Evolutionary conservation across 1,140 invertebrate genomes (phyloP), one percentile per base, ranked within the genome.

Genomic region (Drosophila subpulchrella): DNA sequence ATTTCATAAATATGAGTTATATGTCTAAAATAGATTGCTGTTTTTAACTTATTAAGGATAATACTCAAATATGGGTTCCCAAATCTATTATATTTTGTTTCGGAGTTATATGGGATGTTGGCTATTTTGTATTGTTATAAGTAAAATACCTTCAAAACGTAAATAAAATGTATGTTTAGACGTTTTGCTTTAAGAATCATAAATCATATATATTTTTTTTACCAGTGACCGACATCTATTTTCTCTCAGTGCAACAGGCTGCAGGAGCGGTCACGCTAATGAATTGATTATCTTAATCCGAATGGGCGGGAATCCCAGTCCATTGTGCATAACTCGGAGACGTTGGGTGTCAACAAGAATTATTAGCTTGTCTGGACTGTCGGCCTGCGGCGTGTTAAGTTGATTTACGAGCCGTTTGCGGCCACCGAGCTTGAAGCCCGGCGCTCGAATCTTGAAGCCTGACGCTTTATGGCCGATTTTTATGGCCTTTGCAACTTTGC

Each of bases 211-310:
- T 27, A 3, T 5, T 3, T 34, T 10, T 8, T 34, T 10, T 34
- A 3, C 0, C 8, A 10, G 2, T 34, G 1, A 10, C 8, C 5
- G 27, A 34, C 32, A 8, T 3, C 15, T 2, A 10, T 11, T 11
- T 55, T 62, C 20, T 59, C 24, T 32, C 38, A 62, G 60, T 62
- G 60, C 4, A 8, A 2, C 11, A 12, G 39, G 12, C 8, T 36
- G 42, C 50, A 42, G 54, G 34, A 47, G 36, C 17, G 51, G 54
- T 44, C 55, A 54, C 44, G 79, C 70, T 80, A 88, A 88, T 88
- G 83, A 88, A 88, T 88, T 88, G 84, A 88, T 88, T 89, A 82
- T 78, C 84, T 88, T 88, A 89, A 89, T 88, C 82, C 54, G 60
- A 53, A 24, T 55, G 20, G 51, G 30, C 32, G 30, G 5, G 17